Conservation (phyloP, 1,140 invertebrate species). For the Drosophila willistoni region DNA sequence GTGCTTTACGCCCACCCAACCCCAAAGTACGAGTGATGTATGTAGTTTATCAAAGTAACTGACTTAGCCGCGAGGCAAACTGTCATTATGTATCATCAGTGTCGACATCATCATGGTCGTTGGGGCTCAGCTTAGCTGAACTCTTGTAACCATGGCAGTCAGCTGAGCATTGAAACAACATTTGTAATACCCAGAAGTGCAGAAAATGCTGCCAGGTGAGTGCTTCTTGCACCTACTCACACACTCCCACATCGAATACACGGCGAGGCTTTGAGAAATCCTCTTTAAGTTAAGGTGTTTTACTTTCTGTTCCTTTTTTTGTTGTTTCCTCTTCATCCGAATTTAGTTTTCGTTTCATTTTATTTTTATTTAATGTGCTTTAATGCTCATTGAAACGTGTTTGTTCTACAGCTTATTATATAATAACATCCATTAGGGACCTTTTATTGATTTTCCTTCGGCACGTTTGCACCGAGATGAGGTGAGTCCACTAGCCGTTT, state of each 20-base stretch:
- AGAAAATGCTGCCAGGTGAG: conserved; percentile 18
- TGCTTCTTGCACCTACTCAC: conserved; percentile 36
- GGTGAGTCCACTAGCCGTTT: conserved; percentile 36
- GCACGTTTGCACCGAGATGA: conserved; percentile 51
- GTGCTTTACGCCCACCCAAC: neutral
- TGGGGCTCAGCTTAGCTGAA: neutral
- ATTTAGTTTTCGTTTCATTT: conserved; percentile 26
- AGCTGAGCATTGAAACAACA: conserved; percentile 15
- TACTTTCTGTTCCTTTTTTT: conserved; percentile 12
- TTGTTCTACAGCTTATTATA: conserved; percentile 75
- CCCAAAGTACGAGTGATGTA: conserved; percentile 35
- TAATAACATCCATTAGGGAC: conserved; percentile 77
- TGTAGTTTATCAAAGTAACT: conserved; percentile 64
- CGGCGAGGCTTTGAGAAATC: conserved; percentile 2
- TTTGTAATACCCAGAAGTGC: conserved; percentile 21
- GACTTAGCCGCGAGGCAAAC: conserved; percentile 47
- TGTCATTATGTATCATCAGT: conserved; percentile 64
- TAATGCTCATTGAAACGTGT: conserved; percentile 67
- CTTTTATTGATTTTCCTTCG: conserved; percentile 76
- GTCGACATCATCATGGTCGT: conserved; percentile 29
- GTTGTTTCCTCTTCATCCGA: conserved; percentile 15
- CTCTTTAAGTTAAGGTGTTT: conserved; percentile 3
- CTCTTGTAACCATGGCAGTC: conserved; percentile 6
- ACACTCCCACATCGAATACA: neutral
- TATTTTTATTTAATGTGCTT: conserved; percentile 67